Evolutionary conservation across 1,140 invertebrate species (phyloP), one percentile per base, ranked within the genome.

Genomic region (Drosophila triauraria): DNA sequence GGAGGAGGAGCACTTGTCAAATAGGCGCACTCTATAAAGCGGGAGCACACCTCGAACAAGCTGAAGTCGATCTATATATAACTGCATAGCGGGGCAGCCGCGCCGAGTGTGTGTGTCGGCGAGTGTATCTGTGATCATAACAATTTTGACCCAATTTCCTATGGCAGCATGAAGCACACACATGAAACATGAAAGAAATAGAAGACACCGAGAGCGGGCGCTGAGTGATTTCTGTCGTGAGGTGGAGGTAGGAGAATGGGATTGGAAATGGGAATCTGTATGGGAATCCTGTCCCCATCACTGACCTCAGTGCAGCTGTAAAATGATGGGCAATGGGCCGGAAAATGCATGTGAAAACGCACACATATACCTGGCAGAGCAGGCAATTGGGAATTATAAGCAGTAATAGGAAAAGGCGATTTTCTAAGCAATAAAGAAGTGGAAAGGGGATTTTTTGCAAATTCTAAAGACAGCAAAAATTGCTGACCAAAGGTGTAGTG

Each of bases 81-180:
- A 80, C 83, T 86, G 82, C 82, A 87, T 79, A 76, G 82, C 83
- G 81, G 61, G 70, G 75, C 43, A 70, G 72, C 60, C 30, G 20
- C 63, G 15, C 30, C 20, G 32, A 8, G 23, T 59, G 40, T 48
- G n/a, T 42, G 17, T 65, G 54, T 64, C 30, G 30, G 48, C 30
- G 50, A 42, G 50, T 69, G 70, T 76, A 48, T 79, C 50, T 86
- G 82, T 87, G 80, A 91, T 91, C 87, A 91, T 91, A 91, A 91
- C 87, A 91, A 91, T 87, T 91, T 91, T 91, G 88, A 91, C 88
- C 88, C 57, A 91, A 91, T 91, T 91, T 84, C 68, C 50, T 64
- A 54, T 62, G 57, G 53, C 53, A 54, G 53, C 53, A 54, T 54
- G 53, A 54, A 63, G 62, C 65, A 68, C 59, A 64, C 61, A 67